Base-by-base conservation (phyloP, 2,888 invertebrate genomes). In the Spialia ferax region DNA sequence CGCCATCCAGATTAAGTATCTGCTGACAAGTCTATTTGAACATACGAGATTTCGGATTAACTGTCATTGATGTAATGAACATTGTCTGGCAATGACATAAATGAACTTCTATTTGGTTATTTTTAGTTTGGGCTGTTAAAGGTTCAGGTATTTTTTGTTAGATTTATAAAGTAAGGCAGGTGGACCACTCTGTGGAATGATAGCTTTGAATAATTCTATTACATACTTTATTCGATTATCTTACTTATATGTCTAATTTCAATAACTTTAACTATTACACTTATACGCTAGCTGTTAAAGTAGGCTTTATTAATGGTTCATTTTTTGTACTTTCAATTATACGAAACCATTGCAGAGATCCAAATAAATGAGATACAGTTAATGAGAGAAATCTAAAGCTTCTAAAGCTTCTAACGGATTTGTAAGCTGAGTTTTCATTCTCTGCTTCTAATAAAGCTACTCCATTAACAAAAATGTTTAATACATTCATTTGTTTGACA, bases 1-100 rank as follows among this genome's bases (percentile, higher is more conserved):
- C 86, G 82, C 80, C 75, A 76, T 65, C 71, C 74, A 79, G 81
- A 85, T 85, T 84, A 82, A 81, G 77, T 75, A 77, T 77, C 76
- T 73, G 74, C 81, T 81, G 85, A 88, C 86, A 87, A 80, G 78
- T 88, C 79, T 85, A 87, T 88, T 84, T 85, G 82, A 81, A 77
- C 75, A 65, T 68, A 69, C 74, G 76, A 79, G 77, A 78, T 74
- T 77, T 76, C 70, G 77, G 76, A 79, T 79, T 78, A 79, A 73
- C 76, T 78, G 74, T 75, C 77, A 69, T 68, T 74, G 74, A 73
- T 74, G 23, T 18, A n/a, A 59, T 35, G 10, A 15, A 23, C 15
- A 0, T 22, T n/a, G 23, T 26, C 29, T 55, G 45, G 45, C 35
- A 35, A 35, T 35, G 13, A 11, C 35, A 35, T 35, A 35, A 35